A percentile compares a stretch with the other conserved stretches of the same genome.
Conservation (phyloP, 2,797 vertebrate species). For the Ctenopoma kingsleyae region DNA sequence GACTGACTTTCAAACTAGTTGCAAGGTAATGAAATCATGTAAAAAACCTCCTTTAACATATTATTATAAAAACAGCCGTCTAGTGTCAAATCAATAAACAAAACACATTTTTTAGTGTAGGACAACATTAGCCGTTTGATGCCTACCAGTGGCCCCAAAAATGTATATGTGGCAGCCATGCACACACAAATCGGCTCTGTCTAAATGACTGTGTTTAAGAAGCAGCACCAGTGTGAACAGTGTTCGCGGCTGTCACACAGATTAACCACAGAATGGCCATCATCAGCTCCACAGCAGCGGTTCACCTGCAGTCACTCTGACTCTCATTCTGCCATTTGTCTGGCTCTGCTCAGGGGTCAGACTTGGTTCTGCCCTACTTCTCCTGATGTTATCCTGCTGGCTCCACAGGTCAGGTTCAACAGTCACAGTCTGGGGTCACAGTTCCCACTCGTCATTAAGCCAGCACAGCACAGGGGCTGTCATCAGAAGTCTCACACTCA, state of each 20-base stretch:
- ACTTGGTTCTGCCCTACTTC: conserved; percentile 29
- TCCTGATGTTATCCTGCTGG: conserved; percentile 45
- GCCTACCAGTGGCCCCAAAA: not conserved
- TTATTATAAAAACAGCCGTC: not conserved
- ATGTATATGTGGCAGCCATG: not conserved
- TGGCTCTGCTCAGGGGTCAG: conserved; percentile 49
- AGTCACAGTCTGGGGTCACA: conserved; percentile 67
- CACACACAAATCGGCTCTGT: conserved; percentile 8
- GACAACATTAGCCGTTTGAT: not conserved
- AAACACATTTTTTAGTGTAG: not conserved
- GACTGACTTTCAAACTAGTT: not conserved
- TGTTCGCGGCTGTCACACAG: conserved; percentile 33
- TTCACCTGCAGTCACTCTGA: conserved; percentile 61
- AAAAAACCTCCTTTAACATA: too few species aligned
- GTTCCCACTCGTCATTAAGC: conserved; percentile 65
- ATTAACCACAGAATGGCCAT: conserved; percentile 50
- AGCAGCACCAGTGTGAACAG: conserved; percentile 27
- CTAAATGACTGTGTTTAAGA: conserved; percentile 16
- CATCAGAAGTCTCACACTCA: conserved; percentile 63
- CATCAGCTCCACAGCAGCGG: conserved; percentile 12
- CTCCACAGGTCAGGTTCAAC: conserved; percentile 72
- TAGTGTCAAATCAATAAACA: not conserved
- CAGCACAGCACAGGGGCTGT: conserved; percentile 62
- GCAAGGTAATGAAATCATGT: not conserved
- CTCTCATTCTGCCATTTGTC: conserved; percentile 35